Percentiles rank a stretch among this genome's conserved stretches.
phyloP scores from a whole-genome alignment of 2,797 vertebrate genomes.

The Siniperca scherzeri region DNA sequence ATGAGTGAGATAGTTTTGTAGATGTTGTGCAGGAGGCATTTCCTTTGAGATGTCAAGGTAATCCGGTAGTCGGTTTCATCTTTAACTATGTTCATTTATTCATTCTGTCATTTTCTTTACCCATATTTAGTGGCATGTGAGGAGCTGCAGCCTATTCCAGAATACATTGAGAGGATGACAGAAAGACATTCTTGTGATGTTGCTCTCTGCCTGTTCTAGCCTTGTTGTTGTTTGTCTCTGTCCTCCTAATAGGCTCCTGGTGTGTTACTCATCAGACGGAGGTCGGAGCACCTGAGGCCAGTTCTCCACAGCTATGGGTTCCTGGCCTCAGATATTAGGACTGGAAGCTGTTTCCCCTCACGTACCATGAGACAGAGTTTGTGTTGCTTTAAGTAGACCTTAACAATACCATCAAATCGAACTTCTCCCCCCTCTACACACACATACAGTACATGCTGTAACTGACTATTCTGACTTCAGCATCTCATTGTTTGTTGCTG shows the following conservation, averaged over 20 bases:
- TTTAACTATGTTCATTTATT: conserved; percentile 51
- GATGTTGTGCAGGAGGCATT: conserved; percentile 34
- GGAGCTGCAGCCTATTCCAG: conserved; percentile 16
- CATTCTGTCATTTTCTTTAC: conserved; percentile 39
- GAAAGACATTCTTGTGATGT: conserved; percentile 31
- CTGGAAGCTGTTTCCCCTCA: conserved; percentile 21
- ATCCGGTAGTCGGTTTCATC: conserved; percentile 32
- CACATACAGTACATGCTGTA: not conserved
- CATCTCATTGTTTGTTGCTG: not conserved
- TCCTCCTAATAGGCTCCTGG: conserved; percentile 60
- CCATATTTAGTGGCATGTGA: conserved; percentile 18
- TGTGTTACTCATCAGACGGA: conserved; percentile 46
- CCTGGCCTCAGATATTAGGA: conserved; percentile 34
- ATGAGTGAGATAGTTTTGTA: conserved; percentile 23
- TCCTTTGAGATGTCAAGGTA: conserved; percentile 48
- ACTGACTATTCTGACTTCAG: not conserved
- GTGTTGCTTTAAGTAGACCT: conserved; percentile 19
- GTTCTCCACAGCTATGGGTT: conserved; percentile 34
- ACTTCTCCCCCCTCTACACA: not conserved
- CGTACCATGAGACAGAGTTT: conserved; percentile 7
- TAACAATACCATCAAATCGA: not conserved
- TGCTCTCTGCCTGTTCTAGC: conserved; percentile 23
- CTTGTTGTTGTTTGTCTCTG: conserved; percentile 55
- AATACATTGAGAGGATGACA: conserved; percentile 29
- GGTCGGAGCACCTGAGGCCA: conserved; percentile 51